These are phyloP conservation scores for Aurelia aurita complex sp. Pacific DNA, from an alignment of 30 jellyfish, hydroid and myxozoan genomes.

Conservation along the genomic window DNA sequence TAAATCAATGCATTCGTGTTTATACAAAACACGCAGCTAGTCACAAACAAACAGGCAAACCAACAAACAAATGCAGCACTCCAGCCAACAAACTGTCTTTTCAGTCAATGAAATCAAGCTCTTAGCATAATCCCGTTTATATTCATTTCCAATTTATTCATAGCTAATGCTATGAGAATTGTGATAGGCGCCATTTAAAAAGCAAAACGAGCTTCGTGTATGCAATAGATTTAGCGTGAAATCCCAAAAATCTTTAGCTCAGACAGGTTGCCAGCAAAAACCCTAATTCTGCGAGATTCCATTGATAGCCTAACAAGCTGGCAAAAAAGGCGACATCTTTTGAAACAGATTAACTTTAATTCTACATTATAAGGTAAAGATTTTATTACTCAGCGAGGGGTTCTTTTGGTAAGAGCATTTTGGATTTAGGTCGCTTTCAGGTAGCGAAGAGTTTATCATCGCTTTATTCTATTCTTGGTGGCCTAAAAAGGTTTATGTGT, in stretches of 20 bases:
- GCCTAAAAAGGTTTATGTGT: too few species aligned
- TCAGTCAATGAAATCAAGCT: background rate
- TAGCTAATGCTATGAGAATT: background rate
- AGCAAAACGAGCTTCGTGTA: background rate
- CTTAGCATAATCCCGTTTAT: background rate
- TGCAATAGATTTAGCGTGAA: slow-evolving; percentile 20
- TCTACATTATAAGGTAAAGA: too few species aligned
- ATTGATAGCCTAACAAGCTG: too few species aligned
- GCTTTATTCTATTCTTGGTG: too few species aligned
- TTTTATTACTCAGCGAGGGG: too few species aligned
- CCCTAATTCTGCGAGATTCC: background rate
- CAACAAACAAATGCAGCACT: background rate
- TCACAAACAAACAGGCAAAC: background rate
- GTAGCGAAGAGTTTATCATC: too few species aligned
- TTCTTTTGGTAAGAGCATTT: too few species aligned
- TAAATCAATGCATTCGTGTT: too few species aligned
- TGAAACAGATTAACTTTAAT: too few species aligned
- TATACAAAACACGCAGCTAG: too few species aligned
- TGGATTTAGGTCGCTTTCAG: too few species aligned
- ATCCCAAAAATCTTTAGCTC: slow-evolving; percentile 3
- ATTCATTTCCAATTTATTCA: background rate
- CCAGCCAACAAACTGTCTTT: background rate
- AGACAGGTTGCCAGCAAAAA: background rate
- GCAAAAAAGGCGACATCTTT: too few species aligned
- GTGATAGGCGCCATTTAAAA: slow-evolving; percentile 46